Percentiles rank a stretch among this genome's conserved stretches.
Evolutionary conservation across 1,140 invertebrate genomes (phyloP).

Genomic region (Drusus annulatus): DNA sequence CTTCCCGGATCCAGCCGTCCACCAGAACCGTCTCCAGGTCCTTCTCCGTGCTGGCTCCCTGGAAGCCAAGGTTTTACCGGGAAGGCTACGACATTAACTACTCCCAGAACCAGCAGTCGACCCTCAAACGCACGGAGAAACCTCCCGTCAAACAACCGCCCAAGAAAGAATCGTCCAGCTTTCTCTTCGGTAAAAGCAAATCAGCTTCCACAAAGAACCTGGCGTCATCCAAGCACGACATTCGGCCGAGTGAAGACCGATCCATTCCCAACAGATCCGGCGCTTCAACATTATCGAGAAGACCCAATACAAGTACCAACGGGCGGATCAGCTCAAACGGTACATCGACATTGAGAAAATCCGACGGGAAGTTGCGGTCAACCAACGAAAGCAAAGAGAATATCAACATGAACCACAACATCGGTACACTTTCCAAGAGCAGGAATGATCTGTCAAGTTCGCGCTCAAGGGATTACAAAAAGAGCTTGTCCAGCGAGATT

Average conservation of each 20-base stretch:
- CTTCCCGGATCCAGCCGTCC: constrained; percentile 75
- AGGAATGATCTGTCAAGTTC: constrained; percentile 62
- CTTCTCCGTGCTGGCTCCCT: constrained; percentile 87
- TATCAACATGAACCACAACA: constrained; percentile 65
- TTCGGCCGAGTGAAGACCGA: constrained; percentile 64
- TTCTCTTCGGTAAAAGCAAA: constrained; percentile 61
- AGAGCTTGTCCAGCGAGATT: constrained; percentile 76
- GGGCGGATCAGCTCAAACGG: constrained; percentile 55
- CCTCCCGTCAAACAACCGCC: constrained; percentile 65
- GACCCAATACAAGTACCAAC: constrained; percentile 61
- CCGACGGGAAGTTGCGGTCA: constrained; percentile 61
- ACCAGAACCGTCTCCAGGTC: constrained; percentile 85
- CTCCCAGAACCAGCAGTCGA: constrained; percentile 76
- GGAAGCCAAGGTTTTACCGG: constrained; percentile 82
- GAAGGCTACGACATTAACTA: constrained; percentile 87
- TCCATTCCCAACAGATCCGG: constrained; percentile 22
- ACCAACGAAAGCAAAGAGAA: constrained; percentile 63
- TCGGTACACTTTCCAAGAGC: constrained; percentile 68
- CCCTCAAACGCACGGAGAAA: constrained; percentile 65
- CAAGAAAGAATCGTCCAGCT: constrained; percentile 63
- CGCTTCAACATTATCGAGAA: constrained; percentile 61
- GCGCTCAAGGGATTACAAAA: constrained; percentile 62
- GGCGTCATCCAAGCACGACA: constrained; percentile 63
- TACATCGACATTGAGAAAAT: constrained; percentile 62
- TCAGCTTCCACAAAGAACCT: constrained; percentile 63